Evolutionary conservation across 2,888 invertebrate genomes (phyloP), one percentile per base, ranked within the genome.

Genomic region (Cataglyphis livida): DNA sequence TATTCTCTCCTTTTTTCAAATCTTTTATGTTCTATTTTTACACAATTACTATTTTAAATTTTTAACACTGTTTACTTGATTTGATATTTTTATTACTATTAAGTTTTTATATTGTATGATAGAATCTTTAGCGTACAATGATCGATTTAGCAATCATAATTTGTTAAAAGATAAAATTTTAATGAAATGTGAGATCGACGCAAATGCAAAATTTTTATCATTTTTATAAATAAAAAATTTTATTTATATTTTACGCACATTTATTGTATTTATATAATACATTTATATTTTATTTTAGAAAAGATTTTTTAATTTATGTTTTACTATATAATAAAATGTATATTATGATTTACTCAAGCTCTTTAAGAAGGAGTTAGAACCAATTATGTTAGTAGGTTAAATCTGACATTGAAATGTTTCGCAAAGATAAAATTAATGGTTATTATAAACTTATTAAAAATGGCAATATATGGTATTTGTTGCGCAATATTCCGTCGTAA

Each of bases 371-470:
- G 28, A 28, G 28, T 51, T 68, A 35, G 15, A 51, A 9, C 21
- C 5, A 25, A 35, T 38, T 38, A 70, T 35, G 15, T 61, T n/a
- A 32, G 10, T 21, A 32, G 3, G 21, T 15, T 35, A 54, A 64
- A 51, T 10, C 0, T 15, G 9, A 21, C 48, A 64, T 51, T 75
- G 18, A 64, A 64, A 51, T 32, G n/a, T 32, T 65, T 25, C 5
- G 64, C 4, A 21, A 21, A 12, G 2, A 51, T 48, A 35, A 75
- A 65, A 48, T 21, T 25, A 3, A 44, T 25, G 2, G 1, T 38
- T 38, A 9, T 66, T 66, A 32, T n/a, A 54, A 4, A 54, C 10
- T 5, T 12, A 54, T 57, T 54, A 57, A 76, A 76, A 66, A 54
- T 54, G 38, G 15, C 32, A 12, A 25, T 25, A 44, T 44, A 44